Evolutionary conservation across 2,888 invertebrate species (phyloP).

Genomic region (Melipona beecheii): DNA sequence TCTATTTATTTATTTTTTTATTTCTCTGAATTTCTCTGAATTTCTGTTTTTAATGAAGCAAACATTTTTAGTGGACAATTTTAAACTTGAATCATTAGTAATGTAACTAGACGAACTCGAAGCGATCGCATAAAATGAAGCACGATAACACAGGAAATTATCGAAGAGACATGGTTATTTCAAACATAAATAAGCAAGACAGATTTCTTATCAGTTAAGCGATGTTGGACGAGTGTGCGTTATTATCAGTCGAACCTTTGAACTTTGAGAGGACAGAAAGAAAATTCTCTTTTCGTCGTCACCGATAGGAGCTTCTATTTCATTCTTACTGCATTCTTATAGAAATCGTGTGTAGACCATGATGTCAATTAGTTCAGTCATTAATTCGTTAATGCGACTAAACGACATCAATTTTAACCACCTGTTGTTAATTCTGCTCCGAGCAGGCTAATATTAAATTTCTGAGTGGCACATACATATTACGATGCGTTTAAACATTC

Average conservation of each 20-base stretch:
- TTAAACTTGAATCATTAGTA: too few relatives aligned
- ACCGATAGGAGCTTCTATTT: conserved; percentile 48
- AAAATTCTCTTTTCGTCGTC: conserved; percentile 55
- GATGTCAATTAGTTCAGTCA: conserved; percentile 47
- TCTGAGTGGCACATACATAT: not conserved
- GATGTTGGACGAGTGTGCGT: conserved; percentile 54
- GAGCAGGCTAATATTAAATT: not conserved
- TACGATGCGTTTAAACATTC: not conserved
- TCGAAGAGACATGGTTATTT: conserved; percentile 46
- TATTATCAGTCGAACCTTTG: conserved; percentile 72
- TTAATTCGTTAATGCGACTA: conserved; percentile 50
- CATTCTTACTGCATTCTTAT: conserved; percentile 62
- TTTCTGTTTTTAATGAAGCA: not conserved
- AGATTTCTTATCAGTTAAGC: conserved; percentile 56
- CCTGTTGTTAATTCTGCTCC: not conserved
- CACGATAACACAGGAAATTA: conserved; percentile 54
- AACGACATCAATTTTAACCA: conserved; percentile 18
- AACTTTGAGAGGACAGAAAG: conserved; percentile 63
- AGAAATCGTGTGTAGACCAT: conserved; percentile 51
- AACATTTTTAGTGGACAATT: not conserved
- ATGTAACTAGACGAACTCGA: not conserved
- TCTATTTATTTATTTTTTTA: not conserved
- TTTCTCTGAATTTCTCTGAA: too few relatives aligned
- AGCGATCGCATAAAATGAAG: conserved; percentile 33
- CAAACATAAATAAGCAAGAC: conserved; percentile 56